Percentiles rank a stretch among this genome's conserved stretches.
These are phyloP conservation scores for Columbina picui DNA, from an alignment of 2,113 vertebrate genomes.

Conservation along the genomic window DNA sequence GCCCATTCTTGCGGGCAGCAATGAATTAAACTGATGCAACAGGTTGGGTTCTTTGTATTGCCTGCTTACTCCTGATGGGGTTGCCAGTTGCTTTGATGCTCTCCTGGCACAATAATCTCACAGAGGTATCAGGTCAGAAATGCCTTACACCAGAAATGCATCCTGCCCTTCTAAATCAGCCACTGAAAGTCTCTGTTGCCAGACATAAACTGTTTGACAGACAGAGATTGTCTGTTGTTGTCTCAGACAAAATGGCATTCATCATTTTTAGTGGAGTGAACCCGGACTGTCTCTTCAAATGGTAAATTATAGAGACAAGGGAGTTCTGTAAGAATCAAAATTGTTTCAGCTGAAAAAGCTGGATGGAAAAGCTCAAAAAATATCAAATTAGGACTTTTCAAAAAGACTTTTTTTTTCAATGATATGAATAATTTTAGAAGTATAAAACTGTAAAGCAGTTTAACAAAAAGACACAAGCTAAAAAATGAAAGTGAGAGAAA, in stretches of 20 bases:
- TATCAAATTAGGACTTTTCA: not conserved
- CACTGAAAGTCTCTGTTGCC: not conserved
- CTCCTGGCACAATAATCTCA: not conserved
- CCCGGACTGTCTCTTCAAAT: not conserved
- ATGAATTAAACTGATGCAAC: not conserved
- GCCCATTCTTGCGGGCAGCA: not conserved
- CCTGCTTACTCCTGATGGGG: not conserved
- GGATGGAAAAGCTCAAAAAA: not conserved
- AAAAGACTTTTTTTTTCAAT: rapidly evolving
- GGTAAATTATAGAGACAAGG: not conserved
- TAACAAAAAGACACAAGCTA: not conserved
- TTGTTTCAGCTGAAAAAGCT: not conserved
- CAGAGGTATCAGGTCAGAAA: rapidly evolving
- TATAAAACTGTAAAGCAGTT: not conserved
- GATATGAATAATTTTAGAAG: not conserved
- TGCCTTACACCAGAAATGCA: not conserved
- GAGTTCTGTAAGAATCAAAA: not conserved
- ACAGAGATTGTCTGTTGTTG: not conserved
- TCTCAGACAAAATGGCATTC: not conserved
- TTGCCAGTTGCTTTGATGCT: not conserved
- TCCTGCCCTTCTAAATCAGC: not conserved
- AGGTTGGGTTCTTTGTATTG: not conserved
- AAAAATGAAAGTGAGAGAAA: not conserved
- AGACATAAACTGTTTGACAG: not conserved
- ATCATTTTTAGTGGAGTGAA: not conserved